Evolutionary conservation across 2,113 vertebrate species (phyloP), one percentile per base, ranked within the genome.

Genomic region (Megaptera novaeangliae): DNA sequence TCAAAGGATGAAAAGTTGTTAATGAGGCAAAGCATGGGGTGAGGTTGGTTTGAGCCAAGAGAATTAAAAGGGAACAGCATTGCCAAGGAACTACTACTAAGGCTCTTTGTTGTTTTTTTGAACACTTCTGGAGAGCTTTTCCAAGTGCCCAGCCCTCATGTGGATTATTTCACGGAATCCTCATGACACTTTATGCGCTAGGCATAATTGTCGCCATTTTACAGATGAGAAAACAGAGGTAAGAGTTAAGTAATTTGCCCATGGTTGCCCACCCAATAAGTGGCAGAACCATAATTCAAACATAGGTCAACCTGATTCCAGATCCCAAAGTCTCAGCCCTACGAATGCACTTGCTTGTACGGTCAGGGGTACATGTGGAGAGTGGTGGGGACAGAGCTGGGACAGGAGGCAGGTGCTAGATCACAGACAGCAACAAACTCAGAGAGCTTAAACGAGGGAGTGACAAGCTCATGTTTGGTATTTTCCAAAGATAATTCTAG

Each of bases 301-400:
- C 9, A 34, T 0, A 10, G 52, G 34, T 41, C 41, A 13, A 0
- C 39, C 20, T 8, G 78, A 68, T 46, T 78, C 88, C 59, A 41
- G 66, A 55, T 3, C 31, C 34, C 46, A 23, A 55, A 29, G n/a
- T 69, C 75, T 74, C 21, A 21, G n/a, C 41, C 18, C 44, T 9
- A 3, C 12, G 36, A 55, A 44, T 1, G 2, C 3, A 17, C 25
- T 2, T n/a, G 66, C 41, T 31, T 31, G 27, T 36, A 0, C 0
- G 1, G 68, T 5, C 41, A 5, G 11, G 0, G 29, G 11, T 17
- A 23, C 9, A 0, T 0, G 12, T 13, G 66, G 34, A 49, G 46
- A 20, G 63, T 5, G 21, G 2, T 25, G 34, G 21, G 15, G 14
- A 1, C 39, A 13, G 63, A 39, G 8, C 9, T 31, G 68, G 88